These are phyloP conservation scores for Steatornis caripensis DNA, from an alignment of 2,113 vertebrate genomes.

Conservation along the genomic window DNA sequence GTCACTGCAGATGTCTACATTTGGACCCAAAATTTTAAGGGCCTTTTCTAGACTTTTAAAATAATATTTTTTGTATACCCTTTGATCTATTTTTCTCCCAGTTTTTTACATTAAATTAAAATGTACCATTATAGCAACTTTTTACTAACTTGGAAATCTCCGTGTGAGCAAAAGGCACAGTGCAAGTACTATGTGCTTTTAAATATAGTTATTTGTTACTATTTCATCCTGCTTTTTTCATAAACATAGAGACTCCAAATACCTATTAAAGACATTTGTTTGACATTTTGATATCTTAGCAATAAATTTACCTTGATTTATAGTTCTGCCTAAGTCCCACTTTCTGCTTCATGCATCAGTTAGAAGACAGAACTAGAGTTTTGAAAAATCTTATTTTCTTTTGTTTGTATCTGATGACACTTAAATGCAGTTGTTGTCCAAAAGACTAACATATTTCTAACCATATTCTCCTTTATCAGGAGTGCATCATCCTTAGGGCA, in stretches of 20 bases:
- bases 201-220: not conserved
- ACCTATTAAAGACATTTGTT: constrained; percentile 6
- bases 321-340: not conserved
- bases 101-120: not conserved
- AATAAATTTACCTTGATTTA: not conserved
- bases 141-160: not conserved
- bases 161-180: not conserved
- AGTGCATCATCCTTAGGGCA: not conserved
- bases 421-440: not conserved
- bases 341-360: not conserved
- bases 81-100: not conserved
- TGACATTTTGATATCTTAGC: not conserved
- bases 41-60: not conserved
- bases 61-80: not conserved
- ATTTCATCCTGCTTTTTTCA: not conserved
- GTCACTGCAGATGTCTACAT: not conserved
- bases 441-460: not conserved
- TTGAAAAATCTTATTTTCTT: not conserved
- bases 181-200: not conserved
- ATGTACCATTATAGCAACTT: not conserved
- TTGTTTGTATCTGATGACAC: not conserved
- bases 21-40: not conserved
- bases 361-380: not conserved
- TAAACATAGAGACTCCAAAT: not conserved
- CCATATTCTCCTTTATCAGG: not conserved